These are phyloP conservation scores for Cybosia mesomella DNA, from an alignment of 2,888 invertebrate species.

Conservation along the genomic window DNA sequence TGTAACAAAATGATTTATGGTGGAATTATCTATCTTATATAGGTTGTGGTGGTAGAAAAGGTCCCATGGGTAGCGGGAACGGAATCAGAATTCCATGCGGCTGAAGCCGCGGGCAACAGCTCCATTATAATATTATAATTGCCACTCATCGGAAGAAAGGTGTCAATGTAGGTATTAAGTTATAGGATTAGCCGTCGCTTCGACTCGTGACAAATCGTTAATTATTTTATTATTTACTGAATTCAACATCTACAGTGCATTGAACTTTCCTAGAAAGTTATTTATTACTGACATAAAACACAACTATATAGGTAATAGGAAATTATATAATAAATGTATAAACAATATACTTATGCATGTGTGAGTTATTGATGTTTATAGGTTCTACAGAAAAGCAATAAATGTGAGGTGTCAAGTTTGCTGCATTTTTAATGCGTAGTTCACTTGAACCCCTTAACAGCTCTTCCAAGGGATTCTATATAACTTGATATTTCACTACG, in stretches of 20 bases:
- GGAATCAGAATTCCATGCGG: too few species aligned
- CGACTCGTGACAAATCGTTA: constrained; percentile 3
- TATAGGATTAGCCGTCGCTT: neutral
- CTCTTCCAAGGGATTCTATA: neutral
- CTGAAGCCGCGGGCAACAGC: too few species aligned
- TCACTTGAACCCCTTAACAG: neutral
- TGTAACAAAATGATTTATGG: too few species aligned
- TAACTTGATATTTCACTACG: neutral
- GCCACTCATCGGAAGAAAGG: neutral
- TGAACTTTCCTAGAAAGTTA: neutral
- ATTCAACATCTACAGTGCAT: neutral
- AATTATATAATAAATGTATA: neutral
- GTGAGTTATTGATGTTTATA: neutral
- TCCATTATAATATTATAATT: too few species aligned
- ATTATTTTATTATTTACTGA: neutral
- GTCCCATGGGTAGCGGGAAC: too few species aligned
- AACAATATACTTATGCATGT: neutral
- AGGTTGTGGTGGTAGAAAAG: too few species aligned
- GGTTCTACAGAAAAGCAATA: neutral
- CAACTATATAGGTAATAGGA: neutral
- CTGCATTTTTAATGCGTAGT: neutral
- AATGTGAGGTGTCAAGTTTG: neutral
- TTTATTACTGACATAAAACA: neutral
- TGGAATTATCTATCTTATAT: too few species aligned
- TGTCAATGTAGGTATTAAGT: neutral